Conservation (phyloP, 2,888 invertebrate genomes). For the Troides aeacus region DNA sequence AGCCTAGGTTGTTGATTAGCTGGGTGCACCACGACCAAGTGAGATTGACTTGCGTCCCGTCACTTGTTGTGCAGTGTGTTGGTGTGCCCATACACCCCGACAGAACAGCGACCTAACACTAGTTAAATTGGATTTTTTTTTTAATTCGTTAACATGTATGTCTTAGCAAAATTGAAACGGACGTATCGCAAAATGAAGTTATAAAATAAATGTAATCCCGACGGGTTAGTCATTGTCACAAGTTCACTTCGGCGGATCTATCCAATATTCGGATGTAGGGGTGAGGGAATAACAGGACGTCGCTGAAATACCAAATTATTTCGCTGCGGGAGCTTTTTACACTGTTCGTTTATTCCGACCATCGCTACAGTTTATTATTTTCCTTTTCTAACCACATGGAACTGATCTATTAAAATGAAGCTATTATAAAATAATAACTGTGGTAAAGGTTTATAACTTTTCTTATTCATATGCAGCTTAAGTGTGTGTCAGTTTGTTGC, state of each 20-base stretch:
- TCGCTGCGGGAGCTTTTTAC: conserved; percentile 8
- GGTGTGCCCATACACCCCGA: too few species aligned
- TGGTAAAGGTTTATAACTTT: too few species aligned
- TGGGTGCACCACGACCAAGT: too few species aligned
- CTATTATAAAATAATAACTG: background rate
- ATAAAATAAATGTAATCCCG: conserved; percentile 12
- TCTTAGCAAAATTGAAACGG: background rate
- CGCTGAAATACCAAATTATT: conserved; percentile 21
- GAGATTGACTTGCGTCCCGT: too few species aligned
- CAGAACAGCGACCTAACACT: too few species aligned
- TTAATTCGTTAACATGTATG: too few species aligned
- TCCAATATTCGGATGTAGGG: conserved; percentile 14
- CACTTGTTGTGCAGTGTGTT: too few species aligned
- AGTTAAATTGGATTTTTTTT: too few species aligned
- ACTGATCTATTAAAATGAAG: background rate
- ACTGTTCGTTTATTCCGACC: conserved; percentile 14
- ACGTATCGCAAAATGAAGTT: background rate
- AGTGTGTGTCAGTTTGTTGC: too few species aligned
- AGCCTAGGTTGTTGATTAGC: too few species aligned
- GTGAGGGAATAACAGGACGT: conserved; percentile 20
- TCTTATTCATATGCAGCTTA: background rate
- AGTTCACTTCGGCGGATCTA: conserved; percentile 13
- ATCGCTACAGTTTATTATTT: conserved; percentile 6
- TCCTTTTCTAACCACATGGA: background rate
- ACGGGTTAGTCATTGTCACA: conserved; percentile 17